Percentiles rank a stretch among this genome's conserved stretches.
Conservation (phyloP, 2,888 invertebrate species). For the Hydrotaea diabolus region DNA sequence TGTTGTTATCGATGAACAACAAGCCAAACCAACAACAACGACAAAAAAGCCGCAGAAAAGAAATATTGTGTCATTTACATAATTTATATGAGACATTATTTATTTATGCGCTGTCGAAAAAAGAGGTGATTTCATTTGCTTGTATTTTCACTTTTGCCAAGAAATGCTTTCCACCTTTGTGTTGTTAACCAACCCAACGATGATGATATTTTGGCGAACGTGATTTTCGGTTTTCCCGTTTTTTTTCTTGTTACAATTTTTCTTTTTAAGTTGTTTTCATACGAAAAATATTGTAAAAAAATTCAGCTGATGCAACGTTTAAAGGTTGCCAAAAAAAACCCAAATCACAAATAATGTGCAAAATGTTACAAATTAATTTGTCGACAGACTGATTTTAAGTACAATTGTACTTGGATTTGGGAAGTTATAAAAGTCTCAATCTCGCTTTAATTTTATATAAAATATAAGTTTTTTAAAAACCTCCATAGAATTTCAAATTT, state of each 20-base stretch:
- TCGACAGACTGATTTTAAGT: constrained; percentile 14
- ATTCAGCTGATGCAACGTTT: constrained; percentile 64
- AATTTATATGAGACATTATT: constrained; percentile 60
- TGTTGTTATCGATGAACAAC: constrained; percentile 21
- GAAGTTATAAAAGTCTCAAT: background rate
- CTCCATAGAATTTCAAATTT: no score
- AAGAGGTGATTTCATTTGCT: constrained; percentile 55
- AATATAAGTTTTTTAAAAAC: no score
- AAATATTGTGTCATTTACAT: constrained; percentile 53
- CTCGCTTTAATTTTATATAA: no score
- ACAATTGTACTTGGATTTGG: background rate
- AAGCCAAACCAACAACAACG: background rate
- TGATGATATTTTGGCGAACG: constrained; percentile 55
- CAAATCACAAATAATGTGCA: constrained; percentile 51
- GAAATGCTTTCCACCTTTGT: constrained; percentile 47
- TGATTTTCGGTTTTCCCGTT: constrained; percentile 21
- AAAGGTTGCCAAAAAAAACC: constrained; percentile 56
- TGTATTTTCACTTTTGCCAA: constrained; percentile 48
- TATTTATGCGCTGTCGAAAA: constrained; percentile 52
- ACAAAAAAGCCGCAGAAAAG: background rate
- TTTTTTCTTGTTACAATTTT: constrained; percentile 36
- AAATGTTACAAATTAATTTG: constrained; percentile 50
- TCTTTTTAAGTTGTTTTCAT: constrained; percentile 27
- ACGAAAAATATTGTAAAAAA: constrained; percentile 59
- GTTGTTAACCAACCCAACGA: constrained; percentile 6